These are phyloP conservation scores for Paedocypris sp. DNA, from an alignment of 2,113 vertebrate genomes.

Conservation along the genomic window DNA sequence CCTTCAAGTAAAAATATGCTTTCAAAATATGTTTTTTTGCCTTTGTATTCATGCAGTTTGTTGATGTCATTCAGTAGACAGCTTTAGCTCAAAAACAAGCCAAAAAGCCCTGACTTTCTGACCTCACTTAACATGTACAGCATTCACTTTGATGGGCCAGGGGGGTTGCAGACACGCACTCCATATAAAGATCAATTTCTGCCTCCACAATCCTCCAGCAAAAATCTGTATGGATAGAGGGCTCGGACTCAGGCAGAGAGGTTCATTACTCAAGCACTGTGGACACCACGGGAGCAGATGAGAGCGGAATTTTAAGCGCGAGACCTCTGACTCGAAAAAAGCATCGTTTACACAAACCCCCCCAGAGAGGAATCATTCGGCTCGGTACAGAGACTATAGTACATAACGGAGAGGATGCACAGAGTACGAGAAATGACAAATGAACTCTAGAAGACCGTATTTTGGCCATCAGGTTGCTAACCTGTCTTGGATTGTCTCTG, in stretches of 20 bases:
- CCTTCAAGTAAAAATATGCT: not conserved
- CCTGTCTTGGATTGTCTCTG: too few species aligned
- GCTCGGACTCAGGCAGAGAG: constrained; percentile 18
- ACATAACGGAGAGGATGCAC: too few species aligned
- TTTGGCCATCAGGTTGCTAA: too few species aligned
- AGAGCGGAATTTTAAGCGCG: constrained; percentile 34
- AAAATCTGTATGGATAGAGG: constrained; percentile 3
- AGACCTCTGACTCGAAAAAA: constrained; percentile 29
- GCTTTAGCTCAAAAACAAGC: not conserved
- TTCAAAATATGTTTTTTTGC: not conserved
- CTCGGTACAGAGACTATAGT: constrained; percentile 25
- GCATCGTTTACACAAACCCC: constrained; percentile 33
- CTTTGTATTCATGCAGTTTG: not conserved
- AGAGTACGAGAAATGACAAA: too few species aligned
- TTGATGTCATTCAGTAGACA: not conserved
- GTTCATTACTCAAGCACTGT: constrained; percentile 35
- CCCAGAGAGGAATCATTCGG: constrained; percentile 25
- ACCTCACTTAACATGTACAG: constrained; percentile 24
- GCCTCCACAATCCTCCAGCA: constrained; percentile 3
- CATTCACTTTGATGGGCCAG: not conserved
- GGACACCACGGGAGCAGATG: constrained; percentile 23
- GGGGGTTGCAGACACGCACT: not conserved
- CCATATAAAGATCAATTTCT: constrained; percentile 19
- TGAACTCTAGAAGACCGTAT: too few species aligned
- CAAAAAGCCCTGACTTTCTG: not conserved